These are phyloP conservation scores for Martes martes DNA, from an alignment of 2,113 vertebrate species.

Conservation along the genomic window DNA sequence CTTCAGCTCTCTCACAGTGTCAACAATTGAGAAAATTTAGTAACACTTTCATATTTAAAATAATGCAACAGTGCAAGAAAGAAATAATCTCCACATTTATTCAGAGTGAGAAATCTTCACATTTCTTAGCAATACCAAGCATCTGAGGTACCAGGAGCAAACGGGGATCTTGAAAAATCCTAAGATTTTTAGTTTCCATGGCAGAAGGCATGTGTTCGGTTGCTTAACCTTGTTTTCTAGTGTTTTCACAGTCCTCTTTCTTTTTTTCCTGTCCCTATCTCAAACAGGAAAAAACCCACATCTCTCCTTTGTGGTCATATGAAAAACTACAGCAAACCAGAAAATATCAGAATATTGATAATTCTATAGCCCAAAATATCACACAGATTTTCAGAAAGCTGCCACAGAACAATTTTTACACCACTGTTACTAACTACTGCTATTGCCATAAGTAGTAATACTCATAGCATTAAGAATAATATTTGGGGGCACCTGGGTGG, in stretches of 20 bases:
- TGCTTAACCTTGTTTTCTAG: not conserved
- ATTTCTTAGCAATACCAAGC: not conserved
- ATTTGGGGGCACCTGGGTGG: not conserved
- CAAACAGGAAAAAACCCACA: not conserved
- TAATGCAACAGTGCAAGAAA: not conserved
- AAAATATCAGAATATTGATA: not conserved
- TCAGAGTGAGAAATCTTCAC: not conserved
- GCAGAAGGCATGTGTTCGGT: not conserved
- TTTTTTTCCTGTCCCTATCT: not conserved
- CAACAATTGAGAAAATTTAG: slow-evolving; percentile 4
- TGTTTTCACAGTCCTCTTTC: not conserved
- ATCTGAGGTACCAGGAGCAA: not conserved
- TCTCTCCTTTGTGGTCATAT: not conserved
- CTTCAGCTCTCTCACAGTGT: not conserved
- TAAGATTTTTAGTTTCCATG: not conserved
- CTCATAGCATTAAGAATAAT: not conserved
- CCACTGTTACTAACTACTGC: not conserved
- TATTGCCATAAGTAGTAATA: not conserved
- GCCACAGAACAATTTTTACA: not conserved
- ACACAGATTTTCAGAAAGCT: not conserved
- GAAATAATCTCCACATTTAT: not conserved
- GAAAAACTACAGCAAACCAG: not conserved
- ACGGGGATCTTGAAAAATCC: not conserved
- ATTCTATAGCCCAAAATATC: not conserved
- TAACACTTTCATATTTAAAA: slow-evolving; percentile 12